Percentiles rank a stretch among this genome's conserved stretches.
Evolutionary conservation across 2,113 vertebrate genomes (phyloP).

Genomic region (Physeter macrocephalus): DNA sequence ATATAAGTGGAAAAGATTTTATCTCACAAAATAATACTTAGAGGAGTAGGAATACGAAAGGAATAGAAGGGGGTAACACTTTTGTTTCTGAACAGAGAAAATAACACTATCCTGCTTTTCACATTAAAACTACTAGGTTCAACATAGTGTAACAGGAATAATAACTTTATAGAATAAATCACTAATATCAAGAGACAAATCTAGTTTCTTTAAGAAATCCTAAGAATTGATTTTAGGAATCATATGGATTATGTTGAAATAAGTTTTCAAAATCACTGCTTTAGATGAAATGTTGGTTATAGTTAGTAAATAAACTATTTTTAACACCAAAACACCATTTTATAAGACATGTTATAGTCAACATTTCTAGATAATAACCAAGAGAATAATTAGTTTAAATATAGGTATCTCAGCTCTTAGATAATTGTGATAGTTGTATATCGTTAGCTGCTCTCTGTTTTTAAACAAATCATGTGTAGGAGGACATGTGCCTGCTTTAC

Average conservation of each 20-base stretch:
- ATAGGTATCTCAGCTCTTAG: not conserved
- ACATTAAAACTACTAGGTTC: not conserved
- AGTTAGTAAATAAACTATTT: not conserved
- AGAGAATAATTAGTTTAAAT: not conserved
- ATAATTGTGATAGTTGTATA: not conserved
- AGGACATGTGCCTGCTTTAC: not conserved
- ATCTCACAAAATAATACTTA: not conserved
- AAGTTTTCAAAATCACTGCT: not conserved
- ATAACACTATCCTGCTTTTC: not conserved
- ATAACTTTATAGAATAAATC: not conserved
- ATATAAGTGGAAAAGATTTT: not conserved
- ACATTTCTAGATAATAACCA: not conserved
- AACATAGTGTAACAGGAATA: not conserved
- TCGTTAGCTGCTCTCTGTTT: not conserved
- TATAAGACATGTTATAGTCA: not conserved
- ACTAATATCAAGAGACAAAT: not conserved
- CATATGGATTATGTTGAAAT: not conserved
- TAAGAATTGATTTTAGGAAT: not conserved
- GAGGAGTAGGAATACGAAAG: not conserved
- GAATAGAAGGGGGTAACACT: not conserved
- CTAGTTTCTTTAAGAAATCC: not conserved
- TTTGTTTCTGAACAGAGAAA: not conserved
- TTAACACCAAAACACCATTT: not conserved
- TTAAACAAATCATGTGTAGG: not conserved
- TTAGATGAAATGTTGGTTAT: not conserved